phyloP scores from a whole-genome alignment of 2,113 vertebrate genomes.

The Osmerus eperlanus region DNA sequence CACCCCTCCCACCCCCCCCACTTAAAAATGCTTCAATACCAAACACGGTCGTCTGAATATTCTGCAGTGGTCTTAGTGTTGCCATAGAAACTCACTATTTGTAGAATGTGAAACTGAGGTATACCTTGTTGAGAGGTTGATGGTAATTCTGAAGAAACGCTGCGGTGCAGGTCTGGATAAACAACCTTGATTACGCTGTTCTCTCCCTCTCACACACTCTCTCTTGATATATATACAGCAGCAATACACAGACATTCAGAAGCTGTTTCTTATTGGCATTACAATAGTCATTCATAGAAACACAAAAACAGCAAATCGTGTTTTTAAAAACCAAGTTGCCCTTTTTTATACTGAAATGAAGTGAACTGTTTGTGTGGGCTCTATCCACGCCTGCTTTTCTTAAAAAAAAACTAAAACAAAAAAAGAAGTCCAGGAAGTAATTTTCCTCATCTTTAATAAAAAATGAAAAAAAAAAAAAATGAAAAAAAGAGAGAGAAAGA shows the following conservation, averaged over 20 bases:
- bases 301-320: conserved; percentile 82
- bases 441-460: conserved; percentile 39
- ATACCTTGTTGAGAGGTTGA: conserved; percentile 98
- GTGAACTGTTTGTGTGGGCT: conserved; percentile 59
- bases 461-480: conserved; percentile 14
- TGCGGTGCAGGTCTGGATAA: conserved; percentile 69
- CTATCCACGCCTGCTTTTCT: conserved; percentile 54
- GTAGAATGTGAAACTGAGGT: conserved; percentile 91
- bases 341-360: conserved; percentile 84
- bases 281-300: conserved; percentile 86
- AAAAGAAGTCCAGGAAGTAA: conserved; percentile 13
- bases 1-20: conserved; percentile 7
- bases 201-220: conserved; percentile 31
- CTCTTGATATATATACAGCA: conserved; percentile 77
- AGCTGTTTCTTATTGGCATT: conserved; percentile 97
- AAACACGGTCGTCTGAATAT: conserved; percentile 69
- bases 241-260: conserved; percentile 99
- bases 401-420: conserved; percentile 24
- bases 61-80: conserved; percentile 79
- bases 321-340: conserved; percentile 78
- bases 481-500: conserved; percentile 15
- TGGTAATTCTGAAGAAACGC: conserved; percentile 80
- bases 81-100: conserved; percentile 69
- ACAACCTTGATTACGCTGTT: conserved; percentile 71
- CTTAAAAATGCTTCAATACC: conserved; percentile 77